Base-by-base conservation (phyloP, 1,140 invertebrate species). In the Hyles euphorbiae region DNA sequence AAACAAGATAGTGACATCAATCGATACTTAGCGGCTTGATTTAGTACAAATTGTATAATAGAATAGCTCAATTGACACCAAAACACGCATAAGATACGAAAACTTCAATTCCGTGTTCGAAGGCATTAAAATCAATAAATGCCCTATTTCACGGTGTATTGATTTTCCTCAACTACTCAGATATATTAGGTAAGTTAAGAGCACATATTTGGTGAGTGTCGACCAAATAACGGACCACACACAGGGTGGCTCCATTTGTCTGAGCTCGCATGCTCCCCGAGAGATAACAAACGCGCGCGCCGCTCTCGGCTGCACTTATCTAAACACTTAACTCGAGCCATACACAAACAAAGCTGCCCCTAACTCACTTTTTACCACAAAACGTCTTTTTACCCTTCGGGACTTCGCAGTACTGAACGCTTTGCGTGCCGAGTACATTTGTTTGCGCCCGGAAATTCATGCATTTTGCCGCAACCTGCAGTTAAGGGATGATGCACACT, bases 311-410 rank as follows among this genome's bases (percentile, higher is more conserved):
- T 79, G 72, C 81, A 85, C 85, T 88, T 88, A 88, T 88, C 82
- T 84, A 88, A 88, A 88, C 85, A 88, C 85, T 88, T 79, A 81
- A 81, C 78, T 71, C 74, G 72, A 73, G 75, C 78, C 72, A 74
- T 77, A 78, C 78, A 83, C 78, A 88, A 88, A 88, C 83, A 88
- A 83, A 86, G 76, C 80, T 76, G 65, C 74, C 76, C 77, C 78
- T 77, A 85, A 85, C 83, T 85, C 70, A 80, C 74, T 88, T 88
- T 87, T 88, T 88, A 86, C 81, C 75, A 81, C 76, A 73, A 84
- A 85, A 81, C 70, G 72, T 72, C 79, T 79, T 83, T 83, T 78
- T 83, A 85, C 76, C 83, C 80, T 81, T 83, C 80, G 76, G 74
- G 75, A 74, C 63, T 83, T 81, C 79, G 71, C 72, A 72, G 76